Evolutionary conservation across 2,888 invertebrate species (phyloP).

Genomic region (Nesidiocoris tenuis): DNA sequence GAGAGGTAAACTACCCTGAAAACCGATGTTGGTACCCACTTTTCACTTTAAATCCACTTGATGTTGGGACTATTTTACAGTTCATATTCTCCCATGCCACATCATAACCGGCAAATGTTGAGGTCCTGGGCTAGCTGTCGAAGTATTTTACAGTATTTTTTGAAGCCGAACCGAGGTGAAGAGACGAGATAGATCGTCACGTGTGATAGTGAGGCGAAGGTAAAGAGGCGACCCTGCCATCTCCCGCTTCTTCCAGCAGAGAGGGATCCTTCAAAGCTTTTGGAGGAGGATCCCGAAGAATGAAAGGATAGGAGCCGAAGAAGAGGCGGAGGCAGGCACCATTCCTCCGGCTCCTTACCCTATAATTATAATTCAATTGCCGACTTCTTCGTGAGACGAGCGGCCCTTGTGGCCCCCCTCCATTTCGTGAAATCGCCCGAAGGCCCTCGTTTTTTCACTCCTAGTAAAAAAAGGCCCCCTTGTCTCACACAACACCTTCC

Average conservation of each 20-base stretch:
- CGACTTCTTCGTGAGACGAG: conserved; percentile 27
- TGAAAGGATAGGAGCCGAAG: background rate
- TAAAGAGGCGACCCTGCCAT: too few species aligned
- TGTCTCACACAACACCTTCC: conserved; percentile 25
- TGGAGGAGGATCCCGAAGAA: background rate
- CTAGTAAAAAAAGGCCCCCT: conserved; percentile 2
- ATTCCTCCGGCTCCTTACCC: conserved; percentile 12
- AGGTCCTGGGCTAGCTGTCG: too few species aligned
- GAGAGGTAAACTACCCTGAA: too few species aligned
- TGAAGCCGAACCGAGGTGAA: too few species aligned
- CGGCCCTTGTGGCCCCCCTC: conserved; percentile 8
- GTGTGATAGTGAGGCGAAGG: background rate
- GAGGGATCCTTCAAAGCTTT: too few species aligned
- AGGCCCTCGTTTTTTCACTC: background rate
- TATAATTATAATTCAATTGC: conserved; percentile 36
- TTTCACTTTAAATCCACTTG: too few species aligned
- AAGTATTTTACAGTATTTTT: too few species aligned
- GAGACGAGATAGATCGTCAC: background rate
- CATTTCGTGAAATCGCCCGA: background rate
- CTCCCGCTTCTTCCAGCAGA: too few species aligned
- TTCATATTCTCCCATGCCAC: too few species aligned
- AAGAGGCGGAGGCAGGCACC: conserved; percentile 6
- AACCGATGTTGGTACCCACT: too few species aligned
- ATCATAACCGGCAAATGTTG: too few species aligned
- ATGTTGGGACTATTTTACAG: too few species aligned